phyloP scores from a whole-genome alignment of 2,797 vertebrate genomes.

The Trachops cirrhosus region DNA sequence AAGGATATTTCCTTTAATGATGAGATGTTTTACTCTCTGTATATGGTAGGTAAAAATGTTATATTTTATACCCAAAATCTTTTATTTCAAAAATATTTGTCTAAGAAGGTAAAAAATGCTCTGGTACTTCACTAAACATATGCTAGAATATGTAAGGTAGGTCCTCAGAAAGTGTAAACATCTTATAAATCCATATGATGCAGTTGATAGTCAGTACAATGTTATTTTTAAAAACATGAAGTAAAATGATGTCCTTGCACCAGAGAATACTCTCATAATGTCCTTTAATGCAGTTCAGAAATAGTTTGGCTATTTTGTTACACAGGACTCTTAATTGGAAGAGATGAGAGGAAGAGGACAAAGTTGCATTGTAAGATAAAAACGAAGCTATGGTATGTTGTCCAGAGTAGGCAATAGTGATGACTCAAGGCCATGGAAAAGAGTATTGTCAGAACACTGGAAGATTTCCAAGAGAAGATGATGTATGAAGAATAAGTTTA shows the following conservation, averaged over 20 bases:
- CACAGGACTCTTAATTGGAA: not conserved
- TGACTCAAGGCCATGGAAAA: not conserved
- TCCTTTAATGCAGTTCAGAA: not conserved
- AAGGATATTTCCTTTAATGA: not conserved
- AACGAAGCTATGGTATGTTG: not conserved
- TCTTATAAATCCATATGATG: not conserved
- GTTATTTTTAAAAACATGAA: not conserved
- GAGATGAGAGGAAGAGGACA: not conserved
- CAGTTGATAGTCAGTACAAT: not conserved
- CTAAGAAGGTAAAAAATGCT: not conserved
- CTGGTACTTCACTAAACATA: not conserved
- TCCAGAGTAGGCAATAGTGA: not conserved
- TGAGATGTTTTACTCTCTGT: not conserved
- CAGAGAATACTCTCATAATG: not conserved
- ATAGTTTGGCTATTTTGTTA: not conserved
- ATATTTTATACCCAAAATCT: not conserved
- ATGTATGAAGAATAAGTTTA: not conserved
- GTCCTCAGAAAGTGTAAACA: not conserved
- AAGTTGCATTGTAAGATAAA: not conserved
- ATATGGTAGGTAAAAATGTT: not conserved
- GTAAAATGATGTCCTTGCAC: not conserved
- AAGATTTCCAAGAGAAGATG: not conserved
- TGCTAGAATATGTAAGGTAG: not conserved
- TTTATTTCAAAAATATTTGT: constrained; percentile 33
- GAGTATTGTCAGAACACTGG: not conserved